Conservation (phyloP, 2,113 vertebrate genomes). For the rabbit (Oryctolagus cuniculus) region mOryCun1.1 NC_091436.1:25785001-25785500, state of each 20-base stretch:
- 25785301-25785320: too few species aligned
- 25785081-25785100: constrained; percentile 44
- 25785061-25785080: constrained; percentile 62
- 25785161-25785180: constrained; percentile 55
- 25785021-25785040: constrained; percentile 76
- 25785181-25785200: constrained; percentile 71
- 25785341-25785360: too few species aligned
- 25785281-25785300: background rate
- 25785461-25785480: background rate
- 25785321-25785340: too few species aligned
- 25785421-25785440: background rate
- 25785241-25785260: background rate
- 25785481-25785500: constrained; percentile 30
- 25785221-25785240: background rate
- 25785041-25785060: constrained; percentile 61
- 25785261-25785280: background rate
- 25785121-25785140: constrained; percentile 72
- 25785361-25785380: too few species aligned
- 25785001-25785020: constrained; percentile 64
- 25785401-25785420: background rate
- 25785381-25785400: too few species aligned
- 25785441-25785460: background rate
- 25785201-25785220: background rate
- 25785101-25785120: constrained; percentile 69
- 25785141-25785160: constrained; percentile 72